Evolutionary conservation across 2,113 vertebrate species (phyloP), one percentile per base, ranked within the genome.

Genomic region (Phyllostomus discolor): DNA sequence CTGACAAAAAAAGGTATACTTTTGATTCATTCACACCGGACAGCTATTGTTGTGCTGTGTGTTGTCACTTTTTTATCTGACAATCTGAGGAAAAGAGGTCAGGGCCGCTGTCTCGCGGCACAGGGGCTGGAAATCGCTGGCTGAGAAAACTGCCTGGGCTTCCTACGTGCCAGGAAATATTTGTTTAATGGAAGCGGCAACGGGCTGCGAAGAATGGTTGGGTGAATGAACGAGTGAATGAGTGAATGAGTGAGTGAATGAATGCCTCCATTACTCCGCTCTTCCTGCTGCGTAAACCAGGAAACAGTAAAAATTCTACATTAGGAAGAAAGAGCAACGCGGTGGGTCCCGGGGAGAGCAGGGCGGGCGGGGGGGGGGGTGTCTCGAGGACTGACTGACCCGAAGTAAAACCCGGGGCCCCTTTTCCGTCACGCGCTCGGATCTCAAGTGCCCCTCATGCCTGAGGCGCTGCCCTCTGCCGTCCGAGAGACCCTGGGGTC

Each of bases 351-450:
- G 20, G 54, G n/a, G 4, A 33, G 33, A 48, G 41, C 17, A 41
- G 17, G 33, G 5, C 16, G 15, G 33, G 33, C 24, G 78, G 16
- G 50, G 38, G 10, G 59, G 59, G 20, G 31, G 20, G 28, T 4
- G 69, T 19, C 43, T 24, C 22, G 4, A 4, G 24, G 1, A 9
- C 24, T 0, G 5, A 9, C 12, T 2, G 5, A 26, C 76, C 26
- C n/a, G 28, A 52, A 52, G 14, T 41, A 41, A 12, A 43, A 12
- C n/a, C 17, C 1, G 26, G 12, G 43, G 38, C 4, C 2, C 57
- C 43, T 26, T 75, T 41, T 52, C 54, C 4, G 43, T 31, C 69
- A 1, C 28, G 19, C 4, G 2, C 19, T 17, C 7, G 26, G 57
- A 62, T 8, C 35, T 7, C 46, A 7, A 41, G 69, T 19, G 43